phyloP scores from a whole-genome alignment of 2,113 vertebrate species.

The Grantiella picta region DNA sequence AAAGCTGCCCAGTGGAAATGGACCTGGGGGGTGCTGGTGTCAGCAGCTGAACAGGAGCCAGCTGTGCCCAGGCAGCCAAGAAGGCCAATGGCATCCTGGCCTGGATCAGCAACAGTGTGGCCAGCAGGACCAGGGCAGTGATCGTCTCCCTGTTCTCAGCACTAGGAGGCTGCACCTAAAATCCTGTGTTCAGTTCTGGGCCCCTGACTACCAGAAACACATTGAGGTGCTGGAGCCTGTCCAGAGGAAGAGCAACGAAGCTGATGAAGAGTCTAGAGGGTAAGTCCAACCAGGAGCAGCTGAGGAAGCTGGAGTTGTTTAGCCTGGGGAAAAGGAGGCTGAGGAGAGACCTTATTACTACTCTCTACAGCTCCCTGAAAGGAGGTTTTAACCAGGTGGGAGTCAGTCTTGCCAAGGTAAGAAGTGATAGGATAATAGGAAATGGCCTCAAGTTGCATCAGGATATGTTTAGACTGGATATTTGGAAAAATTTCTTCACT shows the following conservation, averaged over 20 bases:
- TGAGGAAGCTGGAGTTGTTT: not conserved
- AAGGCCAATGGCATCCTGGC: not conserved
- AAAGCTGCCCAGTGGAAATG: not conserved
- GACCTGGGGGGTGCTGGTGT: rapidly evolving
- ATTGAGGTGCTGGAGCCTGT: rapidly evolving
- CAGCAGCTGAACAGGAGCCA: not conserved
- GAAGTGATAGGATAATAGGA: rapidly evolving
- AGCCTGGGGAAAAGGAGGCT: not conserved
- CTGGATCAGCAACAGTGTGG: rapidly evolving
- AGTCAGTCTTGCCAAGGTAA: rapidly evolving
- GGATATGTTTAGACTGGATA: not conserved
- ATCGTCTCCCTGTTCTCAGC: rapidly evolving
- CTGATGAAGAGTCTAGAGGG: not conserved
- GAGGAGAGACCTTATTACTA: not conserved
- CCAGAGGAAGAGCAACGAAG: not conserved
- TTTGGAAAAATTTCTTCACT: not conserved
- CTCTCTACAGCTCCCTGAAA: not conserved
- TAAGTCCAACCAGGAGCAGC: rapidly evolving
- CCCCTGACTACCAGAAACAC: not conserved
- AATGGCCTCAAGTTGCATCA: not conserved
- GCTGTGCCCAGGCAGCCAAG: not conserved
- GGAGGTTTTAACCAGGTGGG: rapidly evolving
- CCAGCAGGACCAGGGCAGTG: rapidly evolving
- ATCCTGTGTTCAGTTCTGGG: rapidly evolving
- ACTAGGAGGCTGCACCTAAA: not conserved